These are phyloP conservation scores for Pampusana beccarii DNA, from an alignment of 2,113 vertebrate genomes.

Conservation along the genomic window DNA sequence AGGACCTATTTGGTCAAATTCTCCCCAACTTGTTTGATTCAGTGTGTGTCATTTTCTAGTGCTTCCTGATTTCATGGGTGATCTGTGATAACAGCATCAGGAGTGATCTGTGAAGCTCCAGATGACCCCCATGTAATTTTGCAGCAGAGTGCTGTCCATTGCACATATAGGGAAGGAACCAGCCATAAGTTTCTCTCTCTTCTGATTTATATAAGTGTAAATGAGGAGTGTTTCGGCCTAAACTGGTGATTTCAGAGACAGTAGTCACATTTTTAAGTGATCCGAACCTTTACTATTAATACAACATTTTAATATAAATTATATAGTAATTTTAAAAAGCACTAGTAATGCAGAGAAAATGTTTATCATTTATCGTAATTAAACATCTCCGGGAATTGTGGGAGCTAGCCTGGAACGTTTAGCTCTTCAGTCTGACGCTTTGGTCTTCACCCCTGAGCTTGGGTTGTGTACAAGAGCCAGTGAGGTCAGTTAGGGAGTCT, in stretches of 20 bases:
- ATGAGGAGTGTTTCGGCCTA: neutral
- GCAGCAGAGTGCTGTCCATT: neutral
- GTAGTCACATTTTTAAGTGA: neutral
- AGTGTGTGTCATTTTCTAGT: neutral
- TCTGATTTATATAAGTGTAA: neutral
- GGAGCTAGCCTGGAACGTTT: neutral
- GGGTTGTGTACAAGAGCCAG: neutral
- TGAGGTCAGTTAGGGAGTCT: neutral
- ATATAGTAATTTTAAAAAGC: neutral
- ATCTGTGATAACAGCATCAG: neutral
- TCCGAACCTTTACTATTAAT: neutral
- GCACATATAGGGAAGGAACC: neutral
- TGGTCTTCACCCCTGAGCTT: neutral
- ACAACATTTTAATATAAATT: neutral
- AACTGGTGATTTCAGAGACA: neutral
- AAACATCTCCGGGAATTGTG: neutral
- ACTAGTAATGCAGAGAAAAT: neutral
- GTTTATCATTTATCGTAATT: neutral
- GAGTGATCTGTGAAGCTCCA: neutral
- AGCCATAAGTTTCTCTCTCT: neutral
- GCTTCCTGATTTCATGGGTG: neutral
- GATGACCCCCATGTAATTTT: neutral
- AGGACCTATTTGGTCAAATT: neutral
- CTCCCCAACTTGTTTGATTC: neutral
- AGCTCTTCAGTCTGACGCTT: neutral